Evolutionary conservation across 2,797 vertebrate genomes (phyloP).

Genomic region (Hemitrygon akajei): DNA sequence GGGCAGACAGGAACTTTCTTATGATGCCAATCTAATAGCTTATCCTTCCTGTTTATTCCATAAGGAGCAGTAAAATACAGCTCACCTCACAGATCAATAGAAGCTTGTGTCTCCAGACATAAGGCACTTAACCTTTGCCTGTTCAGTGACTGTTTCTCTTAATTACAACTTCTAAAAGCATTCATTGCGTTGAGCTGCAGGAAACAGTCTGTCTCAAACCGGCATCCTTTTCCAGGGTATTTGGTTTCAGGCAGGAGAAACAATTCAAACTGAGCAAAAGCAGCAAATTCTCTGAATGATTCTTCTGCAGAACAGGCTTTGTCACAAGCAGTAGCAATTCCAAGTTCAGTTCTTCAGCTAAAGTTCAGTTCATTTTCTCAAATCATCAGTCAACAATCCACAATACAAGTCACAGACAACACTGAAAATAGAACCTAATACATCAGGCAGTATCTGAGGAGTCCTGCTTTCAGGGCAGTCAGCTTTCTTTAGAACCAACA

Average conservation of each 20-base stretch:
- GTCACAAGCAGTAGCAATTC: not conserved
- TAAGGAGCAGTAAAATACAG: constrained; percentile 33
- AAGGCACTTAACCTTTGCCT: constrained; percentile 33
- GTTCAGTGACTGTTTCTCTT: constrained; percentile 32
- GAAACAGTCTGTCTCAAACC: constrained; percentile 33
- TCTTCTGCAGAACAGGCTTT: not conserved
- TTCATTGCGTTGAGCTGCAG: constrained; percentile 33
- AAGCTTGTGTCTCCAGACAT: constrained; percentile 33
- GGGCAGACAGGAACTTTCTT: constrained; percentile 23
- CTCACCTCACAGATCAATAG: constrained; percentile 33
- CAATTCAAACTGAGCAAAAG: not conserved
- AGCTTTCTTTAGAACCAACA: too few relatives aligned
- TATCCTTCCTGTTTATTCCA: constrained; percentile 35
- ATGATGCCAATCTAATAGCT: constrained; percentile 31
- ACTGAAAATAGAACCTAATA: too few relatives aligned
- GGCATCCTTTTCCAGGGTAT: constrained; percentile 32
- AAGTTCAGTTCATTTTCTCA: not conserved
- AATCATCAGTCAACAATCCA: not conserved
- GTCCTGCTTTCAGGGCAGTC: too few relatives aligned
- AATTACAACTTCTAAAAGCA: constrained; percentile 34
- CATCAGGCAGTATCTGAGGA: too few relatives aligned
- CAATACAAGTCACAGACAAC: too few relatives aligned
- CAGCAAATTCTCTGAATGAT: not conserved
- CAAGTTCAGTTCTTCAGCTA: not conserved
- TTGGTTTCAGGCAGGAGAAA: constrained; percentile 32